Conservation (phyloP, 2,888 invertebrate genomes). For the Campaea margaritaria region DNA sequence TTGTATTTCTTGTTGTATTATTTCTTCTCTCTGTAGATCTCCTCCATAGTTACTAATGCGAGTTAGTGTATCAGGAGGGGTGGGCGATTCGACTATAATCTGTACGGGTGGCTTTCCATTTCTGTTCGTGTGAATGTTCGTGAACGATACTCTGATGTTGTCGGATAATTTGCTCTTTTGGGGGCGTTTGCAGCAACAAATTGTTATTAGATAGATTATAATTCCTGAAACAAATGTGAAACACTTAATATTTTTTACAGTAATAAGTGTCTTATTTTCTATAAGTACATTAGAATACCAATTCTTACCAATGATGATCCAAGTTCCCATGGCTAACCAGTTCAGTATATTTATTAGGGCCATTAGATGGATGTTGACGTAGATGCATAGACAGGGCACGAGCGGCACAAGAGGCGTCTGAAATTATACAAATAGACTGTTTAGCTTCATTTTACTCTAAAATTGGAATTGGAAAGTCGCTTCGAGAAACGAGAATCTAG, state of each 20-base stretch:
- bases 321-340: slow-evolving; percentile 93
- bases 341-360: slow-evolving; percentile 90
- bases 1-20: slow-evolving; percentile 49
- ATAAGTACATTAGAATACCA: not conserved
- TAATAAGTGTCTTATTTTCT: no score
- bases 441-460: no score
- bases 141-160: slow-evolving; percentile 50
- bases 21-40: slow-evolving; percentile 43
- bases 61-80: slow-evolving; percentile 70
- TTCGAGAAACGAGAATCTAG: no score
- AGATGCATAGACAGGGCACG: slow-evolving; percentile 91
- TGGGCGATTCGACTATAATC: slow-evolving; percentile 74
- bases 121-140: slow-evolving; percentile 50
- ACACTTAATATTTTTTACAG: no score
- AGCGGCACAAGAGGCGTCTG: slow-evolving; percentile 94
- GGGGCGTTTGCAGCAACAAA: slow-evolving; percentile 63
- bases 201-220: slow-evolving; percentile 69
- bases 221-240: slow-evolving; percentile 62
- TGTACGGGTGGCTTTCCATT: slow-evolving; percentile 73
- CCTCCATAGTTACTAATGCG: slow-evolving; percentile 56
- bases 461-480: no score
- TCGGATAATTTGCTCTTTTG: slow-evolving; percentile 48
- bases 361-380: slow-evolving; percentile 94
- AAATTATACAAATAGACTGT: slow-evolving; percentile 35
- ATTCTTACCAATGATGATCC: slow-evolving; percentile 90